phyloP scores from a whole-genome alignment of 2,113 vertebrate genomes.

The Nansenia antarctica region DNA sequence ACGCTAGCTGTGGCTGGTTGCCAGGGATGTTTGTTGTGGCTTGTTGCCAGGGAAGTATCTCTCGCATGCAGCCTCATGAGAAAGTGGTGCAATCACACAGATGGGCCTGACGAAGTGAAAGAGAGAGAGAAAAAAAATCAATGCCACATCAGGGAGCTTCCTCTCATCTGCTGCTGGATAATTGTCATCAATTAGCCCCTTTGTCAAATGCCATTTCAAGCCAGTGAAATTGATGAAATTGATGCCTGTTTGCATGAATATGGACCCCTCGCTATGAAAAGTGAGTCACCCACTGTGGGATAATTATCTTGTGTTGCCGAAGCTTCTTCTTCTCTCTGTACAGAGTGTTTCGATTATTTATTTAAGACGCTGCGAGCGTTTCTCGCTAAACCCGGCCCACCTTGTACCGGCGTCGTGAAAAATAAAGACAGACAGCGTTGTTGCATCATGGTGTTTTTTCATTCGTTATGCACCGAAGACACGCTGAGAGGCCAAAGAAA shows the following conservation, averaged over 20 bases:
- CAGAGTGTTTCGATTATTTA: slow-evolving; percentile 32
- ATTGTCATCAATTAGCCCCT: slow-evolving; percentile 65
- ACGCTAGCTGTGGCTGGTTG: no score
- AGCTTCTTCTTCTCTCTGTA: slow-evolving; percentile 51
- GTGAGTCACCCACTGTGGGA: slow-evolving; percentile 54
- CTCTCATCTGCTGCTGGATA: slow-evolving; percentile 58
- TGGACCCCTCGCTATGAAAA: slow-evolving; percentile 50
- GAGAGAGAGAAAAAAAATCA: no score
- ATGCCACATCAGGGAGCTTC: no score
- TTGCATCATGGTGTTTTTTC: no score
- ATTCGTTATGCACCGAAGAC: no score
- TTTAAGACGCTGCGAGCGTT: not conserved
- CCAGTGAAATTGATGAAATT: slow-evolving; percentile 45
- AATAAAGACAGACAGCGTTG: no score
- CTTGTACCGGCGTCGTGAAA: not conserved
- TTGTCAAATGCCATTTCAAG: slow-evolving; percentile 59
- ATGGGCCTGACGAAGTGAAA: no score
- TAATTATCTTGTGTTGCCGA: slow-evolving; percentile 49
- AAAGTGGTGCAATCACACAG: no score
- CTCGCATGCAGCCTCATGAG: no score
- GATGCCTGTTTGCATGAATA: slow-evolving; percentile 46
- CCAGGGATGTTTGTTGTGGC: no score
- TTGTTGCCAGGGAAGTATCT: no score
- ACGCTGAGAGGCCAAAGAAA: no score
- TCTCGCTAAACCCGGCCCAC: not conserved